Evolutionary conservation across 2,113 vertebrate species (phyloP).

Genomic region (Rutilus rutilus): DNA sequence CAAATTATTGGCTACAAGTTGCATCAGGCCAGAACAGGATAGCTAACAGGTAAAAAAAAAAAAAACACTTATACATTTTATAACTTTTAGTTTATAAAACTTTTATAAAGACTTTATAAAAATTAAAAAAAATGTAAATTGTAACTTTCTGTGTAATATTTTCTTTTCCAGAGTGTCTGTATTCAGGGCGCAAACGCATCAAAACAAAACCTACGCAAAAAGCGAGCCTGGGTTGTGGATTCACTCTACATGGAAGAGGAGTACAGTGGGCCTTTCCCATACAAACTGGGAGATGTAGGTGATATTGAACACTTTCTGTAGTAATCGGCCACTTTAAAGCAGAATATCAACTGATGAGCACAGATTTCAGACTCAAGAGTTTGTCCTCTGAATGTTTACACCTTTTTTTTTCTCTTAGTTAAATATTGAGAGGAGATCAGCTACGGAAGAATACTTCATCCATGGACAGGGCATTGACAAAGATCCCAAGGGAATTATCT

Average conservation of each 20-base stretch:
- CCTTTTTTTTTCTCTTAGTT: slow-evolving; percentile 26
- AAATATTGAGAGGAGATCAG: not conserved
- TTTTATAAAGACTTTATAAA: not conserved
- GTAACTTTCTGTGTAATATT: not conserved
- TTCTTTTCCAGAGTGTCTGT: not conserved
- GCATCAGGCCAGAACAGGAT: not conserved
- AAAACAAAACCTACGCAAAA: slow-evolving; percentile 12
- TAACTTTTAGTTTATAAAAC: no score
- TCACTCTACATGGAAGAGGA: slow-evolving; percentile 17
- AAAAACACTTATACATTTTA: no score
- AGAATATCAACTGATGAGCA: not conserved
- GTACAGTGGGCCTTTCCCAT: slow-evolving; percentile 6
- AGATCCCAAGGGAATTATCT: slow-evolving; percentile 23
- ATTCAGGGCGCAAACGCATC: not conserved
- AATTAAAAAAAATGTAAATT: not conserved
- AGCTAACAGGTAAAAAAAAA: not conserved
- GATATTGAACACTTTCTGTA: not conserved
- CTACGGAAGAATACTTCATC: not conserved
- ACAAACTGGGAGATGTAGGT: slow-evolving; percentile 27
- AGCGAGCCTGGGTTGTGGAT: slow-evolving; percentile 31
- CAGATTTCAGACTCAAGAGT: not conserved
- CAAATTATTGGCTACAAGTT: not conserved
- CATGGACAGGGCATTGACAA: slow-evolving; percentile 30
- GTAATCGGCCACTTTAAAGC: not conserved
- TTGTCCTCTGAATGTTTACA: not conserved